Evolutionary conservation across 53 echinoderm and acorn worm genomes (phyloP), one percentile per base, ranked within the genome.

Genomic region (Pentamera pediparva): DNA sequence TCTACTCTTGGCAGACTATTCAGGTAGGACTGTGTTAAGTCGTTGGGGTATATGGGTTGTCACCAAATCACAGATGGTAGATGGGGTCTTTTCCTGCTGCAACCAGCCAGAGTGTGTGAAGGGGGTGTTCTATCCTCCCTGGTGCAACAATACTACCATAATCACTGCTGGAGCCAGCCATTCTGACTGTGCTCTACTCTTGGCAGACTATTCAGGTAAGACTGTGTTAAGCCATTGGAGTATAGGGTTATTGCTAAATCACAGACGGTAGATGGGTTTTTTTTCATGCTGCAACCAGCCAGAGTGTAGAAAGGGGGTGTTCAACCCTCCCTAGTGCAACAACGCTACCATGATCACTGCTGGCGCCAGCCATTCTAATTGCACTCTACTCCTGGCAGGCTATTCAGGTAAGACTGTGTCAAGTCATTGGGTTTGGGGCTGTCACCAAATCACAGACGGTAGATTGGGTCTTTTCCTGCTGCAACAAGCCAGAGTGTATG

Each of bases 131-230:
- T 75, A 78, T 34, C 87, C 87, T 29, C 73, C 83, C 4, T 83
- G 83, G 79, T 87, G 87, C 61, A 59, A 26, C 58, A 65, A 59
- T 28, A 30, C 74, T 13, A 65, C 59, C 10, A 28, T 25, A 9
- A 27, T 25, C 10, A 40, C 28, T 9, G 40, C 25, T 4, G 39
- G 39, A 15, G n/a, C 35, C 15, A 7, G 4, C 45, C 7, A 7
- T 1, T 70, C 79, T 1, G 64, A 75, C 9, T 92, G 92, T 78
- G 77, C 89, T 33, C 6, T 80, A 22, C 83, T 92, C 17, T 33
- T 92, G 2, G 89, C 84, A 4, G 92, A 89, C 31, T 92, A 86
- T 59, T 80, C 89, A n/a, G n/a, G n/a, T n/a, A n/a, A n/a, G n/a
- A n/a, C n/a, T n/a, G n/a, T n/a, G n/a, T n/a, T n/a, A n/a, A n/a